Base-by-base conservation (phyloP, 1,140 invertebrate genomes). In the Sipha flava region DNA sequence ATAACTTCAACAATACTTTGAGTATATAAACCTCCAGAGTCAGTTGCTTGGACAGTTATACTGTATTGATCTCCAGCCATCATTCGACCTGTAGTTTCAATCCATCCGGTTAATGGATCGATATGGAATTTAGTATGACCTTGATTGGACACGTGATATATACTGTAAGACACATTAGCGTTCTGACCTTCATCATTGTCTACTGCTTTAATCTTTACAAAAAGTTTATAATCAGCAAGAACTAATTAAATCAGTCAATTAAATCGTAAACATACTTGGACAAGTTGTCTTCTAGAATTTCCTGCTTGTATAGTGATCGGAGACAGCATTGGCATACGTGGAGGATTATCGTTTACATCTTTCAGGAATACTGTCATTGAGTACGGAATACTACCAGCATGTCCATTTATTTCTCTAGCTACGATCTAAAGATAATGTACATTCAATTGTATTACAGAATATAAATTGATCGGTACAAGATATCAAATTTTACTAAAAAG, bases 61-160 rank as follows among this genome's bases (percentile, higher is more conserved):
- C 92, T 94, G 85, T 94, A 96, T 82, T 95, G 93, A 83, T 95
- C 93, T 0, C 94, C 94, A 0, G 94, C 92, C 83, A 91, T 90
- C 0, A 96, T 84, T 81, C 92, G 92, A 6, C 93, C 83, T 57
- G 81, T 83, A 26, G 86, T 84, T 79, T 88, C 85, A 5, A 96
- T 90, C 43, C 91, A 87, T 23, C 94, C 94, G 14, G 90, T 92
- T 79, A 88, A 88, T n/a, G 91, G 89, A 84, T 96, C 90, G 81
- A 96, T 94, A 82, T 89, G 90, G 83, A 96, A 96, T 85, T 94
- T 95, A 70, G 91, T 91, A 45, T 89, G 88, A 1, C 94, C 95
- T 84, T 95, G 95, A 85, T 95, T 96, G 47, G 93, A 95, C 5
- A 96, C 93, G 85, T 95, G 94, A 84, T 94, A 93, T 80, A 96